Base-by-base conservation (phyloP, 35 echinoderm and acorn worm species). In the Apostichopus japonicus region DNA sequence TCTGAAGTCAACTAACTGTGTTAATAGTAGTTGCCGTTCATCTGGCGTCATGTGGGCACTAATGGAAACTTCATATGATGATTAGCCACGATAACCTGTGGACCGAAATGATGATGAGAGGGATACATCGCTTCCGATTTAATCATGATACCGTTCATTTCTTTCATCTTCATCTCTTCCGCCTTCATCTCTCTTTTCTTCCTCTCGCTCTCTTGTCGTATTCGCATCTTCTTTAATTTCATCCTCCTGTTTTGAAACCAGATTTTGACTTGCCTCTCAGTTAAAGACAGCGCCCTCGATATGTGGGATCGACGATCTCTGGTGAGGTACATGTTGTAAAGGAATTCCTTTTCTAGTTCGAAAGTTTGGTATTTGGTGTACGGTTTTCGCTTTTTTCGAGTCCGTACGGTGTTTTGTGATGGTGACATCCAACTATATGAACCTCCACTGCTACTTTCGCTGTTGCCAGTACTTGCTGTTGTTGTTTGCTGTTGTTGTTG, bases 361-460 rank as follows among this genome's bases (percentile, higher is more conserved):
- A 95, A 96, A 9, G 97, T 99, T 89, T 99, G 97, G 90, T 96
- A 99, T 73, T 99, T 99, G 23, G 97, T 99, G 91, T 99, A 99
- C 8, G 97, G 97, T 79, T 94, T 94, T 13, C 97, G 71, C 81
- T 99, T 99, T 72, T 99, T 99, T 17, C 97, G 93, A 56, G 95
- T 95, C 27, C 97, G 95, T 56, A 90, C 87, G 10, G 91, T 93
- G 62, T 61, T 91, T 83, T 72, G 59, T n/a, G 93, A 83, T 15
- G 75, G 87, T 19, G 55, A 83, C 93, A 94, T 94, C 92, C 92
- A 94, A 77, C 67, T 91, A 65, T 90, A 94, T 10, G 86, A 89
- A 52, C 86, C 63, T 17, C 23, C 44, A 63, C 33, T 65, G 16
- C 86, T 89, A 14, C 17, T 44, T 21, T 63, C 55, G 54, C 23